These are phyloP conservation scores for Ricordea florida DNA, from an alignment of 92 coral and sea anemone species.

Conservation along the genomic window DNA sequence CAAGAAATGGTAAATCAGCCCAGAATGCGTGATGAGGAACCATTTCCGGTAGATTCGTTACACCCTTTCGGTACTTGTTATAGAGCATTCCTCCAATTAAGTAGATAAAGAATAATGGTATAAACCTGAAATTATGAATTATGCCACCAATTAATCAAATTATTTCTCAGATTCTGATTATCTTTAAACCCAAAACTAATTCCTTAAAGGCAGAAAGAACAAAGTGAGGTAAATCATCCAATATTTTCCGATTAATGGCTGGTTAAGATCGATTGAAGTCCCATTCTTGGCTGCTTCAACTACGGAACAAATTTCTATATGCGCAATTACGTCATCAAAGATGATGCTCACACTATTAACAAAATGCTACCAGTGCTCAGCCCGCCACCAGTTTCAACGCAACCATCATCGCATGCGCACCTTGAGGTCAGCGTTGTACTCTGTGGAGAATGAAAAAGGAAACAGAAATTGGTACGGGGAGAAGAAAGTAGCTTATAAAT, in stretches of 20 bases:
- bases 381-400: neutral
- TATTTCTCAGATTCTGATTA: too few species aligned
- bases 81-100: constrained; percentile 7
- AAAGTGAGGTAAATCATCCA: too few species aligned
- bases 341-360: neutral
- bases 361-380: constrained; percentile 14
- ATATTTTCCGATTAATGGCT: too few species aligned
- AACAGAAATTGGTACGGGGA: neutral
- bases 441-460: neutral
- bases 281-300: too few species aligned
- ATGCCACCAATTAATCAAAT: neutral
- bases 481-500: neutral
- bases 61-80: constrained; percentile 9
- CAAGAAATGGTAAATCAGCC: constrained; percentile 22
- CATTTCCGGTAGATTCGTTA: constrained; percentile 22
- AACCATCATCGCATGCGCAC: constrained; percentile 30
- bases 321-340: too few species aligned
- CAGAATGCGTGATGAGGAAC: constrained; percentile 6
- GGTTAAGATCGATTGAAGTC: too few species aligned
- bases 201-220: too few species aligned
- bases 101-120: neutral
- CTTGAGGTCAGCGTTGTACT: neutral
- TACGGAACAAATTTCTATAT: too few species aligned
- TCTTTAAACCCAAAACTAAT: too few species aligned
- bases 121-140: neutral